A percentile compares a stretch with the other conserved stretches of the same genome.
Conservation (phyloP, 2,113 vertebrate species). For the Dryoscopus gambensis region DNA sequence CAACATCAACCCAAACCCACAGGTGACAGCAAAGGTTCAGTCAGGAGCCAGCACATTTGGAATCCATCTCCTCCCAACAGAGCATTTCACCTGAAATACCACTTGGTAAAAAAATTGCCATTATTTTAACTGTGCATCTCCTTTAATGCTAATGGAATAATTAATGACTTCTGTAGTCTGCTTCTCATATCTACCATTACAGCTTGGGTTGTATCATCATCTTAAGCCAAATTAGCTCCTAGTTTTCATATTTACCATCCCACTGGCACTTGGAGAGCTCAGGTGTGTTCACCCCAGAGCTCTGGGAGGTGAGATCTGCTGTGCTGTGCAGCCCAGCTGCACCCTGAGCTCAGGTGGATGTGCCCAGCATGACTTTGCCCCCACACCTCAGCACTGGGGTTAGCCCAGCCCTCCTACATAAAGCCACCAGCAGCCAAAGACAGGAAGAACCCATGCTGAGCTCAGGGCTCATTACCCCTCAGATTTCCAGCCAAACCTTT, state of each 20-base stretch:
- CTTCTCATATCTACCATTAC: background rate
- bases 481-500: background rate
- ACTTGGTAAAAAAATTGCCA: background rate
- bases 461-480: background rate
- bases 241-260: background rate
- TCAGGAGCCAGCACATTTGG: background rate
- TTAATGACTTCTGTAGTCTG: background rate
- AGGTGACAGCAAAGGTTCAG: background rate
- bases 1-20: background rate
- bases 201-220: background rate
- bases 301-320: background rate
- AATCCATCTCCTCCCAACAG: background rate
- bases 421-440: background rate
- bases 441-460: fast-evolving
- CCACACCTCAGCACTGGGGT: background rate
- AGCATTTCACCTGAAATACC: background rate
- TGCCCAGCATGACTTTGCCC: background rate
- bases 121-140: background rate
- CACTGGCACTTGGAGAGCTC: background rate
- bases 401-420: background rate
- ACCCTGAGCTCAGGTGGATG: background rate
- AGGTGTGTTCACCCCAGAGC: background rate
- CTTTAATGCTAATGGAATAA: background rate
- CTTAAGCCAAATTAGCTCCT: background rate
- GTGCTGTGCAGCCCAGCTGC: background rate